These are phyloP conservation scores for Otus sunia DNA, from an alignment of 2,113 vertebrate species.

Conservation along the genomic window DNA sequence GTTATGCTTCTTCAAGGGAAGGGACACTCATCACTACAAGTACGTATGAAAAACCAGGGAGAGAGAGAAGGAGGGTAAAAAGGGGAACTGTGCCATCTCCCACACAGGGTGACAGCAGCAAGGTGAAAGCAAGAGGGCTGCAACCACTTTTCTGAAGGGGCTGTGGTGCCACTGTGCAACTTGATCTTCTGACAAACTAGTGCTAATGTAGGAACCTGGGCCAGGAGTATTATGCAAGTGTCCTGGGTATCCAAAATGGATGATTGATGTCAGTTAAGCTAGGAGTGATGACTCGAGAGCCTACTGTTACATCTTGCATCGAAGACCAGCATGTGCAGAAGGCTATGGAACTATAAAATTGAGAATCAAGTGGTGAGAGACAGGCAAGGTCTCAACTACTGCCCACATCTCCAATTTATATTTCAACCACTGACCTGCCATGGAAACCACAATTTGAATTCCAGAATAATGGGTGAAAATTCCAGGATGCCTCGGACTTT, in stretches of 20 bases:
- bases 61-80: not conserved
- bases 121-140: not conserved
- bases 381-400: not conserved
- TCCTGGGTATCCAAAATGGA: not conserved
- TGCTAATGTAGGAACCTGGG: not conserved
- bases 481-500: not conserved
- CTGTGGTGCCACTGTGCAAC: not conserved
- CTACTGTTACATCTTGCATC: not conserved
- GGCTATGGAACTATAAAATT: not conserved
- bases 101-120: accelerated
- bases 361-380: not conserved
- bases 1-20: not conserved
- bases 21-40: not conserved
- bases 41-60: accelerated
- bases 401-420: not conserved
- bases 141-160: not conserved
- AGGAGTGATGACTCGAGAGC: not conserved
- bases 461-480: not conserved
- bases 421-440: not conserved
- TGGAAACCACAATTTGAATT: not conserved
- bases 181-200: not conserved
- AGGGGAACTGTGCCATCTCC: not conserved
- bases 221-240: not conserved
- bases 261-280: not conserved
- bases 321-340: not conserved